Evolutionary conservation across 2,888 invertebrate species (phyloP), one percentile per base, ranked within the genome.

Genomic region (Caenorhabditis angaria): DNA sequence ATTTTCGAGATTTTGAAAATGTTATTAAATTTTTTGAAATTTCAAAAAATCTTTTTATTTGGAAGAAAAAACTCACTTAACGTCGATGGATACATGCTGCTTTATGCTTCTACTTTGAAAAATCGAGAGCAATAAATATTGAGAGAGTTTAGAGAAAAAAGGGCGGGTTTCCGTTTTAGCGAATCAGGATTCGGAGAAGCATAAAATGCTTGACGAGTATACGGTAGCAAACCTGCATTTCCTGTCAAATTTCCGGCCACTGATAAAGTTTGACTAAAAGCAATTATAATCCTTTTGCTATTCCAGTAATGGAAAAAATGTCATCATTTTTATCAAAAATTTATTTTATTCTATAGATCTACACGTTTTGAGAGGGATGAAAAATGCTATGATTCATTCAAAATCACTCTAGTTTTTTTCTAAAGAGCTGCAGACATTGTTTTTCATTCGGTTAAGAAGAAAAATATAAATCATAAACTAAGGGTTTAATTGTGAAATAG

Each of bases 21-120:
- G 10, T 27, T 27, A 3, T 10, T 27, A 25, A 6, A 54, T 4
- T 3, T 24, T 18, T 25, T 54, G 20, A 56, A 2, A 1, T 20
- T n/a, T 4, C 12, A 54, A 28, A 6, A 51, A 51, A 8, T 54
- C 29, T 28, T 22, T 20, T 3, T 5, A 47, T 47, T 25, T 10
- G 47, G 5, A 57, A 72, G 62, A 67, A 71, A 58, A 41, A 61
- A 72, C 72, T 72, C 57, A 72, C 72, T 72, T 64, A 72, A 61
- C 32, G 72, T 64, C 25, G 72, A 53, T 56, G 72, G 67, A 72
- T 72, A 72, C 72, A 72, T 72, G 32, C 41, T 41, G 41, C 41
- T 41, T 41, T 41, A 41, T 41, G 41, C 41, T 41, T 41, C 41
- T 41, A 18, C 32, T 32, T 32, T 10, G 41, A 14, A 41, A 18